These are phyloP conservation scores for rat (Rattus norvegicus) DNA, from an alignment of 2,113 vertebrate species.

Conservation along the genomic window DNA sequence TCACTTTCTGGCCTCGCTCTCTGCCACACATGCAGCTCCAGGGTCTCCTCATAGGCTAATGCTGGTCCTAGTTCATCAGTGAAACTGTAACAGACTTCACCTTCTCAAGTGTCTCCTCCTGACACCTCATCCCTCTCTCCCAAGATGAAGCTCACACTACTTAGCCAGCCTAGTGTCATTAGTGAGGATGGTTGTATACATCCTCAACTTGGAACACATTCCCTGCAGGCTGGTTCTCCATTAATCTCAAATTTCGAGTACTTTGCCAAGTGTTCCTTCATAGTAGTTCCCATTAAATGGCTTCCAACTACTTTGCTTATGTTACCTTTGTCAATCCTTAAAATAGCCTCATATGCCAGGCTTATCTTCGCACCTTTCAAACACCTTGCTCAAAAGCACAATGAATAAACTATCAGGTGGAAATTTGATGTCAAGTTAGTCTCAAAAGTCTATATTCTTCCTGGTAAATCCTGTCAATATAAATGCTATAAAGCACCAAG, in stretches of 20 bases:
- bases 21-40: accelerated
- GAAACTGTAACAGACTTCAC: no score
- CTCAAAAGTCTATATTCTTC: neutral
- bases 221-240: neutral
- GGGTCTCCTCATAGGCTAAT: neutral
- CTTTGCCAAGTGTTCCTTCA: neutral
- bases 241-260: neutral
- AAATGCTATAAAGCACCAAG: neutral
- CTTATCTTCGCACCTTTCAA: neutral
- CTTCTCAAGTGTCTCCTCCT: neutral
- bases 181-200: neutral
- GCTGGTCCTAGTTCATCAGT: neutral
- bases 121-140: neutral
- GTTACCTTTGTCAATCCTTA: neutral
- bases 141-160: neutral
- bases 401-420: neutral
- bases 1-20: neutral
- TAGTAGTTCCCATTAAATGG: neutral
- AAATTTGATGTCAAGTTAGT: slow-evolving; percentile 35
- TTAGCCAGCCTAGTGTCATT: neutral
- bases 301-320: neutral
- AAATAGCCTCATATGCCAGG: neutral
- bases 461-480: neutral
- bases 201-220: neutral
- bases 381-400: slow-evolving; percentile 30